phyloP scores from a whole-genome alignment of 2,797 vertebrate species.

The Protosalanx chinensis region DNA sequence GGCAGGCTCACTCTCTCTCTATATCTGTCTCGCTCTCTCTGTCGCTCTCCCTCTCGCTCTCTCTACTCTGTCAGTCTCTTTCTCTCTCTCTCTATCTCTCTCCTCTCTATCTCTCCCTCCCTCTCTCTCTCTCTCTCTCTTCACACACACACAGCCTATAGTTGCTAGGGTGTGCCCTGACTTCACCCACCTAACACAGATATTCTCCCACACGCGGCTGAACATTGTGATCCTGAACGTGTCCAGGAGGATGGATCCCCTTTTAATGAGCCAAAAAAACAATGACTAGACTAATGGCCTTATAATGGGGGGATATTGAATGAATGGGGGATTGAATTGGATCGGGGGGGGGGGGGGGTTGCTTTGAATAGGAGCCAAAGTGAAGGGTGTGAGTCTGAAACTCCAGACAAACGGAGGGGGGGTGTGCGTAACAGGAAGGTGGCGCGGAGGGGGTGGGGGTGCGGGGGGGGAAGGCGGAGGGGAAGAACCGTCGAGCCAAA shows the following conservation, averaged over 20 bases:
- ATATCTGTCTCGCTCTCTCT: background rate
- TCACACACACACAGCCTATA: conserved; percentile 35
- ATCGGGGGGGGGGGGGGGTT: conserved; percentile 43
- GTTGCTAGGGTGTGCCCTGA: conserved; percentile 46
- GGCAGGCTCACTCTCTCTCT: conserved; percentile 10
- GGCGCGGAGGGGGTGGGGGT: background rate
- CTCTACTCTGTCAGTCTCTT: background rate
- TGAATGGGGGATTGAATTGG: conserved; percentile 67
- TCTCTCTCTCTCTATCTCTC: background rate
- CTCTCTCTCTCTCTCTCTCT: no score
- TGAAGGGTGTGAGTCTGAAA: conserved; percentile 57
- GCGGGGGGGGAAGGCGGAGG: conserved; percentile 31
- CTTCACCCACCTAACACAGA: background rate
- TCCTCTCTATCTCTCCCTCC: background rate
- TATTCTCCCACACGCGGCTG: background rate
- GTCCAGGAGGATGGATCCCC: conserved; percentile 46
- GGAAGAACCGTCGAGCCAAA: conserved; percentile 60
- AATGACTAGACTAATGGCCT: conserved; percentile 72
- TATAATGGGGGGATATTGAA: conserved; percentile 53
- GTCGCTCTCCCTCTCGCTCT: no score
- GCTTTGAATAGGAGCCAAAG: conserved; percentile 63
- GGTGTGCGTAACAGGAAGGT: conserved; percentile 32
- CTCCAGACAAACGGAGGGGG: conserved; percentile 63
- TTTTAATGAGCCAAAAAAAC: conserved; percentile 71
- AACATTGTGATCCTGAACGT: conserved; percentile 11